Percentiles rank a stretch among this genome's conserved stretches.
Conservation (phyloP, 2,113 vertebrate genomes). For the Rostratula benghalensis region DNA sequence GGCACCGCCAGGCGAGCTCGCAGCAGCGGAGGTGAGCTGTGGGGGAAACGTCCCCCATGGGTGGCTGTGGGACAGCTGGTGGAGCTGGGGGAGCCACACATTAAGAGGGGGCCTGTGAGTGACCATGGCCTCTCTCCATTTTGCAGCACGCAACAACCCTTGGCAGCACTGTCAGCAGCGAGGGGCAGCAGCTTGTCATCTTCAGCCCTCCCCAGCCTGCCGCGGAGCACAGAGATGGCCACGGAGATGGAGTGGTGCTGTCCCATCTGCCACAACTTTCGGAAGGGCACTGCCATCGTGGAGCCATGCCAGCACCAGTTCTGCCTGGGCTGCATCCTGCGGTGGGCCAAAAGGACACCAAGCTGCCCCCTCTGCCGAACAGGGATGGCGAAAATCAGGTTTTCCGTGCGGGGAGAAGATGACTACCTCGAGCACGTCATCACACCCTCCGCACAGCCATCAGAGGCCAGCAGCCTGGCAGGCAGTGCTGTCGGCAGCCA, state of each 20-base stretch:
- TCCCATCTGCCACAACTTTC: neutral
- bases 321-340: neutral
- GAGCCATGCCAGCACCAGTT: neutral
- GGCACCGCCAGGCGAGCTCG: no score
- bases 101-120: no score
- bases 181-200: neutral
- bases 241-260: neutral
- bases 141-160: neutral
- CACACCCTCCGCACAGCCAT: neutral
- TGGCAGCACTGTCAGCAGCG: neutral
- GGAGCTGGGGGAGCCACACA: no score
- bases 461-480: neutral
- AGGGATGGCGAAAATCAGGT: neutral
- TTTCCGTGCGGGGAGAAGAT: neutral
- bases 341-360: neutral
- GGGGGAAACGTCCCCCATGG: no score
- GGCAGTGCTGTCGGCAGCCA: neutral
- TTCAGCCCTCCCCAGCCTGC: neutral
- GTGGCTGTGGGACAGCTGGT: no score
- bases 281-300: neutral
- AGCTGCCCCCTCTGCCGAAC: neutral
- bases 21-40: no score
- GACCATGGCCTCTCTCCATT: neutral
- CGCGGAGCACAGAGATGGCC: neutral
- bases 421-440: neutral